Base-by-base conservation (phyloP, 2,113 vertebrate species). In the Lipotes vexillifer region DNA sequence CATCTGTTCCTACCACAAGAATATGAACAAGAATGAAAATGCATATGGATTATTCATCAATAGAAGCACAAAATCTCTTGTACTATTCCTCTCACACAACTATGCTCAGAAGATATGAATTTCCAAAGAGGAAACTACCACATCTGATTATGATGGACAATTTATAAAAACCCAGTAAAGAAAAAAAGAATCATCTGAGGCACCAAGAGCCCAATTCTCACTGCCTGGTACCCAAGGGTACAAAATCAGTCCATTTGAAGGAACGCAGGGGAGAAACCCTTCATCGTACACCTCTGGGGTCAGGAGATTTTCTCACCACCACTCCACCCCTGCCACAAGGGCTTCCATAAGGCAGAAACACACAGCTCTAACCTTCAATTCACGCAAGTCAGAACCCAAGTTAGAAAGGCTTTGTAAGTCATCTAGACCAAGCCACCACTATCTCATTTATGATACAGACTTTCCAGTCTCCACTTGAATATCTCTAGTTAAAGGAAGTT, bases 1-100 rank as follows among this genome's bases (percentile, higher is more conserved):
- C 98, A 98, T 98, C 97, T 98, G 97, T 85, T 96, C 74, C 69
- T 97, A 84, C 75, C 55, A 81, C 13, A 97, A 93, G 80, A 97
- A 82, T 93, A 97, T 88, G 92, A 96, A 94, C 95, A 94, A 90
- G 92, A 93, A 84, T 77, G 57, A 94, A 97, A 97, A 93, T 85
- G 80, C 59, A 96, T 88, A 94, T 88, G 69, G 94, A 96, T 97
- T 92, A 96, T 97, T 96, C 36, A 89, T 66, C 92, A 97, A 90
- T 94, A 87, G 87, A 95, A 94, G 36, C 38, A 90, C 80, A 94
- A 94, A 92, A 93, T 90, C 65, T 87, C 86, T 75, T 92, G 36
- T 59, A 44, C 75, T 96, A 59, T 68, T 96, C 87, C 41, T 92
- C 61, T 95, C 96, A 95, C 46, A 77, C 46, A 92, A 90, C 66